Evolutionary conservation across 2,888 invertebrate species (phyloP).

Genomic region (Dexiosoma caninum): DNA sequence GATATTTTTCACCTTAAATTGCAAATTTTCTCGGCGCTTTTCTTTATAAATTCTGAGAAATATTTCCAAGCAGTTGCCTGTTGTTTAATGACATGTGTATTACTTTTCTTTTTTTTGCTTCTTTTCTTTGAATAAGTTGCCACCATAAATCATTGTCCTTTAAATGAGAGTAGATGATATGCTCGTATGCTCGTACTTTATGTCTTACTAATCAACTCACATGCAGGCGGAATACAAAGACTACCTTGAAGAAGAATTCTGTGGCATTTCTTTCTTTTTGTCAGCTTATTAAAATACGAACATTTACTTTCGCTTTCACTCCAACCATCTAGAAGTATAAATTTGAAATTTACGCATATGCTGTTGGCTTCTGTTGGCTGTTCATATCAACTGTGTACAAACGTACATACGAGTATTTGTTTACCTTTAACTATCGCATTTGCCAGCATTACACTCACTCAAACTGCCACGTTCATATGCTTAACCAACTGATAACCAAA

Average conservation of each 20-base stretch:
- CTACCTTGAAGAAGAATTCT: slow-evolving; percentile 17
- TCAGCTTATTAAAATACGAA: slow-evolving; percentile 47
- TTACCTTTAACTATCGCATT: slow-evolving; percentile 43
- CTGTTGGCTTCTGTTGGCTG: slow-evolving; percentile 6
- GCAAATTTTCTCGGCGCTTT: too few species aligned
- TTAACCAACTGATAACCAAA: slow-evolving; percentile 50
- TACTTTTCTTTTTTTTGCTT: background rate
- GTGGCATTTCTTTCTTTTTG: background rate
- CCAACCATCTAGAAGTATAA: background rate
- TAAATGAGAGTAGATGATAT: slow-evolving; percentile 10
- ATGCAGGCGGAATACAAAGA: background rate
- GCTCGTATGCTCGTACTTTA: background rate
- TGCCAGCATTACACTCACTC: slow-evolving; percentile 8
- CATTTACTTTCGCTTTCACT: background rate
- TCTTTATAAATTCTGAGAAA: too few species aligned
- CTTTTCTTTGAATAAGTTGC: background rate
- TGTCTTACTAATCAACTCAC: slow-evolving; percentile 46
- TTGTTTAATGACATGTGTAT: background rate
- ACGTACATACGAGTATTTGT: too few species aligned
- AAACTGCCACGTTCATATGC: slow-evolving; percentile 5
- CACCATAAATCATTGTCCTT: slow-evolving; percentile 41
- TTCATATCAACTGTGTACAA: slow-evolving; percentile 19
- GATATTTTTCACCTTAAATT: too few species aligned
- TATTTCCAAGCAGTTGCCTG: background rate
- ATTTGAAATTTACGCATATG: slow-evolving; percentile 33